Conservation (phyloP, 2,888 invertebrate species). For the Acronicta aceris region DNA sequence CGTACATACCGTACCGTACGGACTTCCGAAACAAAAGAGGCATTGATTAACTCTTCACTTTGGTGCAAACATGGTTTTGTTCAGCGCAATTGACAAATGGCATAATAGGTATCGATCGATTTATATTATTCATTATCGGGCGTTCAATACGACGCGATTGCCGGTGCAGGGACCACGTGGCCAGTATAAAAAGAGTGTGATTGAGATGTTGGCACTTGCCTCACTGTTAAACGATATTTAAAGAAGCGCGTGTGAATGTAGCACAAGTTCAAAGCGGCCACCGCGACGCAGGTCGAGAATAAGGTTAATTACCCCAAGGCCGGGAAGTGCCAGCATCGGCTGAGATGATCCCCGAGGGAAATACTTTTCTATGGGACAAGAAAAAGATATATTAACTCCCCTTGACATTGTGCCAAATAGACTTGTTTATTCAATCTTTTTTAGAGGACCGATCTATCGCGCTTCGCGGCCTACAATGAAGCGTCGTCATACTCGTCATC, state of each 20-base stretch:
- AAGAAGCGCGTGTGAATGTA: slow-evolving; percentile 79
- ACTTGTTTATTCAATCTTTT: slow-evolving; percentile 46
- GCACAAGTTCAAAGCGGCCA: slow-evolving; percentile 84
- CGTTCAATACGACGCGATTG: slow-evolving; percentile 37
- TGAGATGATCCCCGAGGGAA: slow-evolving; percentile 52
- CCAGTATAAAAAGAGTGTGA: slow-evolving; percentile 67
- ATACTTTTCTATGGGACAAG: slow-evolving; percentile 60
- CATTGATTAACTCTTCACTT: slow-evolving; percentile 23
- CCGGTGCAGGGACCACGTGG: slow-evolving; percentile 71
- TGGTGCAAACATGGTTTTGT: slow-evolving; percentile 22
- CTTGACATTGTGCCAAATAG: slow-evolving; percentile 65
- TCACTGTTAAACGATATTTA: slow-evolving; percentile 77
- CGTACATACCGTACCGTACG: too few species aligned
- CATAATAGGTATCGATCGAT: slow-evolving; percentile 22
- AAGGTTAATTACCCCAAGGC: slow-evolving; percentile 86
- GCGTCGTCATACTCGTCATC: slow-evolving; percentile 31
- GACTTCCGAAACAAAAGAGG: slow-evolving; percentile 2
- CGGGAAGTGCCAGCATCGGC: slow-evolving; percentile 69
- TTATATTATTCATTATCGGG: slow-evolving; percentile 31
- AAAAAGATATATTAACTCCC: slow-evolving; percentile 58
- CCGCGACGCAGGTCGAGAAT: slow-evolving; percentile 73
- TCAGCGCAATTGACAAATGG: slow-evolving; percentile 5
- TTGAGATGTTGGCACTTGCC: slow-evolving; percentile 81
- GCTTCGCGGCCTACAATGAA: slow-evolving; percentile 20
- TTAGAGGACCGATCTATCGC: slow-evolving; percentile 31